Percentiles rank a stretch among this genome's conserved stretches.
phyloP scores from a whole-genome alignment of 2,888 invertebrate species.

The Dromius quadrimaculatus region DNA sequence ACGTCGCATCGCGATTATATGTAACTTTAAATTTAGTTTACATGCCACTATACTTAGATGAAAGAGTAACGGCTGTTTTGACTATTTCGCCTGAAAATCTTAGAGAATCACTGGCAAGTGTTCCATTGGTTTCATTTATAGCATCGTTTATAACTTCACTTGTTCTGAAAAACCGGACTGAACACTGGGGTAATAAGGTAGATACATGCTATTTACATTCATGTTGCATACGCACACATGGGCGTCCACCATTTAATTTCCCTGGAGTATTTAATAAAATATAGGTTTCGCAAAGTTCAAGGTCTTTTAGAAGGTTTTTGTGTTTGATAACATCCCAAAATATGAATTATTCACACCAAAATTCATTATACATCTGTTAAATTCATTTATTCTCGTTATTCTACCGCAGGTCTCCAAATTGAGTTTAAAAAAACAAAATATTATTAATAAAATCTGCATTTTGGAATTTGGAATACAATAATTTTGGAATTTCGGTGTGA shows the following conservation, averaged over 20 bases:
- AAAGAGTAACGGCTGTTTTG: constrained; percentile 66
- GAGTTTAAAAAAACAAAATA: too few species aligned
- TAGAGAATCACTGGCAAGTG: constrained; percentile 79
- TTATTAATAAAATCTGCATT: too few species aligned
- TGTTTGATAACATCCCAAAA: too few species aligned
- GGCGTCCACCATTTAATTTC: constrained; percentile 4
- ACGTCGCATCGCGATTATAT: constrained; percentile 89
- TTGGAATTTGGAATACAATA: too few species aligned
- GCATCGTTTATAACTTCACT: constrained; percentile 85
- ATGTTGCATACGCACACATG: constrained; percentile 20
- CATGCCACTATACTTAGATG: constrained; percentile 87
- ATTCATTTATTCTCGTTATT: too few species aligned
- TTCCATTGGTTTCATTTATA: constrained; percentile 80
- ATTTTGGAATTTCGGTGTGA: too few species aligned
- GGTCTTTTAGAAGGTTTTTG: too few species aligned
- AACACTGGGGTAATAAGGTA: constrained; percentile 78
- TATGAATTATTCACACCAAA: too few species aligned
- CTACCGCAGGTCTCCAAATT: too few species aligned
- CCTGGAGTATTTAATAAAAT: too few species aligned
- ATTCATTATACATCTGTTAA: too few species aligned
- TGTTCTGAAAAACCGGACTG: constrained; percentile 76
- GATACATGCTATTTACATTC: constrained; percentile 45
- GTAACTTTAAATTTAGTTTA: constrained; percentile 90
- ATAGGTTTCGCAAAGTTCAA: too few species aligned
- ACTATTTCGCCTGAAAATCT: constrained; percentile 55